These are phyloP conservation scores for Drosophila nikananu DNA, from an alignment of 1,140 invertebrate genomes.

Conservation along the genomic window DNA sequence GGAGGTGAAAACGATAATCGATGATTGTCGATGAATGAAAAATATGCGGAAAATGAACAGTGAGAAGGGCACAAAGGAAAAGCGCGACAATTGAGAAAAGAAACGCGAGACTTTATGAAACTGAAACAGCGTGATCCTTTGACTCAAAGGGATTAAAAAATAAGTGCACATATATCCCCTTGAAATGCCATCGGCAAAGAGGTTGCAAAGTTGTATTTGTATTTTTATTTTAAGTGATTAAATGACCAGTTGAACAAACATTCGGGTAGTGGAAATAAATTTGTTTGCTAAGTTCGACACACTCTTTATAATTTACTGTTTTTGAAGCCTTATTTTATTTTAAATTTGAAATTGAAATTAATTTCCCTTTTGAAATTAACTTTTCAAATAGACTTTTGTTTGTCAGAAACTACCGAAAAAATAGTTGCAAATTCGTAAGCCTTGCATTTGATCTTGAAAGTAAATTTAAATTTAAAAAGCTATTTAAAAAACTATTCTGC, in stretches of 20 bases:
- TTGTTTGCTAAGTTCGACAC: not conserved
- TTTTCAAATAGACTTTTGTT: too few species aligned
- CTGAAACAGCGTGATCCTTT: conserved; percentile 16
- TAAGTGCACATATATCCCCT: not conserved
- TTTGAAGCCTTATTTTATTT: too few species aligned
- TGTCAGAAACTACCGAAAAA: not conserved
- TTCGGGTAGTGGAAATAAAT: not conserved
- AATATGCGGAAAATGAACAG: conserved; percentile 31
- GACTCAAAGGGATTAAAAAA: conserved; percentile 17
- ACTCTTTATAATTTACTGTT: not conserved
- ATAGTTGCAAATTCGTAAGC: not conserved
- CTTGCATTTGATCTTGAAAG: too few species aligned
- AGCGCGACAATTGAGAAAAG: conserved; percentile 38
- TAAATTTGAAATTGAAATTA: too few species aligned
- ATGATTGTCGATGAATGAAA: conserved; percentile 38
- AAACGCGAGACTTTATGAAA: conserved; percentile 26
- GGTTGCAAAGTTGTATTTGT: not conserved
- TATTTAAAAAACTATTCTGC: too few species aligned
- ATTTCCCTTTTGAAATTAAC: too few species aligned
- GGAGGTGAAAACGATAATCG: conserved; percentile 36
- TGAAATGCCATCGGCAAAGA: not conserved
- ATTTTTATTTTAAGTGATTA: not conserved
- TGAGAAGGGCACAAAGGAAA: conserved; percentile 28
- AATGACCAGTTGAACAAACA: too few species aligned
- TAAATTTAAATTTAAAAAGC: too few species aligned